Percentiles rank a stretch among this genome's conserved stretches.
phyloP scores from a whole-genome alignment of 2,113 vertebrate genomes.

The Triplophysa tibetana region DNA sequence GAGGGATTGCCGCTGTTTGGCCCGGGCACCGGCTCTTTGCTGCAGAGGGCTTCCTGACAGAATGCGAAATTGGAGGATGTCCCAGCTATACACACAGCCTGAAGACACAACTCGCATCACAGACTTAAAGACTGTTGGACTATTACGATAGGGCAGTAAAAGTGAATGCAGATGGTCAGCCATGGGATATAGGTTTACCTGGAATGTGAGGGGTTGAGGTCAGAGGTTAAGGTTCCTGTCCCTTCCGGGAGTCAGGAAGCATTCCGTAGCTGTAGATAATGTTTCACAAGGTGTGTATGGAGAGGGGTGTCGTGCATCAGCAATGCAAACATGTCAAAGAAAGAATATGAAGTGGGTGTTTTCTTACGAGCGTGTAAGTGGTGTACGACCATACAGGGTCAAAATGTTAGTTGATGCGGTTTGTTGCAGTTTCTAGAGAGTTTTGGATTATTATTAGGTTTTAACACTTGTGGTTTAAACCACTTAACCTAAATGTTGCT shows the following conservation, averaged over 20 bases:
- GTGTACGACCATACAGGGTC: not conserved
- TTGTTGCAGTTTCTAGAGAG: not conserved
- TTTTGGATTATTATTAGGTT: not conserved
- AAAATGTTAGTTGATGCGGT: not conserved
- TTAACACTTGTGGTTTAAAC: no score
- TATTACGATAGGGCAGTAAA: not conserved
- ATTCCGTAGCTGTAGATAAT: not conserved
- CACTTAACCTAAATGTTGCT: not conserved
- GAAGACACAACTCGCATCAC: not conserved
- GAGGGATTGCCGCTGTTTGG: conserved; percentile 30
- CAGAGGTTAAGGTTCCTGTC: conserved; percentile 39
- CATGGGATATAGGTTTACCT: not conserved
- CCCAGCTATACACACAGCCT: not conserved
- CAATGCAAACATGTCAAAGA: not conserved
- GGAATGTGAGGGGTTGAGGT: conserved; percentile 37
- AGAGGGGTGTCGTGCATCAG: not conserved
- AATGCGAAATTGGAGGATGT: conserved; percentile 43
- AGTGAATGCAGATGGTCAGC: conserved; percentile 14
- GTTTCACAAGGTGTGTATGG: not conserved
- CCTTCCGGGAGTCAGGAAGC: not conserved
- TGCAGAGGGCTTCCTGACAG: conserved; percentile 19
- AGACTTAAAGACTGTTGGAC: not conserved
- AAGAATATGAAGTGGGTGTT: not conserved
- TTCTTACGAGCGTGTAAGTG: not conserved
- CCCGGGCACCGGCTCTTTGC: not conserved